These are phyloP conservation scores for Myiotriccus ornatus DNA, from an alignment of 2,797 vertebrate species.

Conservation along the genomic window DNA sequence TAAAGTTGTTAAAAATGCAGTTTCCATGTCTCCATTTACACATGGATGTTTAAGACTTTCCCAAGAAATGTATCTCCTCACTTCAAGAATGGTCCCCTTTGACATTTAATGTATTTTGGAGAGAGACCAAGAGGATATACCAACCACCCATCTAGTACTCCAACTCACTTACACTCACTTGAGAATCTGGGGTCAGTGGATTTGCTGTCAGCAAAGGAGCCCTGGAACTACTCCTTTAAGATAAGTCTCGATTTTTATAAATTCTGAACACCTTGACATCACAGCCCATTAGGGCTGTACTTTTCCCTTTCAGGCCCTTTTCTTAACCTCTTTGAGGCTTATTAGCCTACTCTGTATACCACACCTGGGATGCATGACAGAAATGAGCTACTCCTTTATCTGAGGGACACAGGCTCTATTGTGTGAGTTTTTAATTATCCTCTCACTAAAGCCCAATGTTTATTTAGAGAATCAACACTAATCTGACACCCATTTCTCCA, in stretches of 20 bases:
- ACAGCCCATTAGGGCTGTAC: background rate
- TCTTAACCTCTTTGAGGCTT: background rate
- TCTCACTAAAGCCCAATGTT: background rate
- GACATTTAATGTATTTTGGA: background rate
- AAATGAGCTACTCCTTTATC: background rate
- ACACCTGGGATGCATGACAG: background rate
- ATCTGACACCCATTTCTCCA: background rate
- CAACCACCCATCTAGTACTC: fast-evolving
- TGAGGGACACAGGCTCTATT: fast-evolving
- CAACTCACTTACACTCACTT: background rate
- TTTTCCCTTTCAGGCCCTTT: background rate
- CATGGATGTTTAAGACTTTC: background rate
- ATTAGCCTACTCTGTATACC: background rate
- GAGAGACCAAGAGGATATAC: background rate
- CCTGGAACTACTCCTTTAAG: background rate
- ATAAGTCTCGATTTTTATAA: background rate
- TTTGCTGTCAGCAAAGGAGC: background rate
- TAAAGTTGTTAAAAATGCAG: background rate
- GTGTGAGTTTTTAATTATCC: background rate
- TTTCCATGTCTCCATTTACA: background rate
- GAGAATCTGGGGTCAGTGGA: background rate
- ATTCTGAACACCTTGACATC: background rate
- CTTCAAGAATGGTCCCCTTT: background rate
- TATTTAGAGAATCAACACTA: background rate
- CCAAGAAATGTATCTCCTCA: background rate